These are phyloP conservation scores for Otolemur crassicaudatus DNA, from an alignment of 2,797 vertebrate genomes.

Conservation along the genomic window DNA sequence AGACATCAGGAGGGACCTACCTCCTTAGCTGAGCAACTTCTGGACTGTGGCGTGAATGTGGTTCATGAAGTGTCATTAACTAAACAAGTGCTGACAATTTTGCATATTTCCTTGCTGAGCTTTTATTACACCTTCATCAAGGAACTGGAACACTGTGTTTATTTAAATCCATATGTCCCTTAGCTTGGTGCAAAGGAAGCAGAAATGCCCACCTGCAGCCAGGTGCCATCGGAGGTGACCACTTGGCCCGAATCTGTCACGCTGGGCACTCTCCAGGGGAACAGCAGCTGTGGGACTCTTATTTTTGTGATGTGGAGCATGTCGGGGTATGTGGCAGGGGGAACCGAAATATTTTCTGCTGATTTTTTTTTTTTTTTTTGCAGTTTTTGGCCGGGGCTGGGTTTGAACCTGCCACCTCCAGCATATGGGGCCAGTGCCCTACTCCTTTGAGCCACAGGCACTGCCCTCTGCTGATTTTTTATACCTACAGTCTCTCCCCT, in stretches of 20 bases:
- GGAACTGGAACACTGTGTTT: conserved; percentile 13
- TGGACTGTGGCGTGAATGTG: neutral
- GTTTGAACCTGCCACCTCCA: no score
- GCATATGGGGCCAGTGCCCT: no score
- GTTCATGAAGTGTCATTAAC: conserved; percentile 61
- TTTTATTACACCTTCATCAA: conserved; percentile 58
- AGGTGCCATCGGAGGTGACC: neutral
- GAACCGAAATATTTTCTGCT: conserved; percentile 86
- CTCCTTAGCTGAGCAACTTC: neutral
- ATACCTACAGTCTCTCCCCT: conserved; percentile 60
- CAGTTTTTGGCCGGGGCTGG: no score
- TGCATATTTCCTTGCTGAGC: conserved; percentile 66
- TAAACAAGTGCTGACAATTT: conserved; percentile 63
- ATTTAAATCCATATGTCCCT: conserved; percentile 54
- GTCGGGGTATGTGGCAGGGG: conserved; percentile 76
- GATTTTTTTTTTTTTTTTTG: conserved; percentile 71
- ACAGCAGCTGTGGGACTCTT: conserved; percentile 83
- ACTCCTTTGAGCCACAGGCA: no score
- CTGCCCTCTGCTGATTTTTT: neutral
- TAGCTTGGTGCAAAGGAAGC: neutral
- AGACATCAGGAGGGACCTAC: neutral
- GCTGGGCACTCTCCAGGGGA: conserved; percentile 58
- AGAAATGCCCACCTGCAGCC: neutral
- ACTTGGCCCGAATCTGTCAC: neutral
- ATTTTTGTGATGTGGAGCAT: conserved; percentile 86